Evolutionary conservation across 2,888 invertebrate species (phyloP), one percentile per base, ranked within the genome.

Genomic region (Onchidella celtica): DNA sequence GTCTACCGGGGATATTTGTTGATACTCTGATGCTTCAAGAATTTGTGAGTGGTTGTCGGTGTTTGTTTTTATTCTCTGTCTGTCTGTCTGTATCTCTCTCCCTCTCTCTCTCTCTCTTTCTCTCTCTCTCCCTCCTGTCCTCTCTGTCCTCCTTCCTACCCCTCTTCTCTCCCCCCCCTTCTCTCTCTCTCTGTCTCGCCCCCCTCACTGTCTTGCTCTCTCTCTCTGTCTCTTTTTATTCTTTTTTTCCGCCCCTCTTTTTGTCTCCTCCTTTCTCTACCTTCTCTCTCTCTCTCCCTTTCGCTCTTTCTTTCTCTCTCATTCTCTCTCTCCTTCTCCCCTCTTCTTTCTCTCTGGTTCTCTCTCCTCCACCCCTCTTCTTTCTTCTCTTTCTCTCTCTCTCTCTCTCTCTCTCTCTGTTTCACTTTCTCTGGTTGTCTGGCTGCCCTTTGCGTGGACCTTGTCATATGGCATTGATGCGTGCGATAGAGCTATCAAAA

Each of bases 31-130:
- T 61, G 61, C 4, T 4, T 47, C 47, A 47, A 47, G 9, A 47
- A 17, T 47, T 47, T 47, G n/a, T n/a, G n/a, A n/a, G n/a, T n/a
- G n/a, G 47, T 47, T 17, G 47, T 11, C 47, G 47, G 17, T 47
- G 9, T 6, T 17, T 27, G 17, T 9, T 66, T 27, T 47, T 47
- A 6, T 11, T 47, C 47, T 47, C 9, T 47, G 47, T 11, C 17
- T 47, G 9, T 47, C 70, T 70, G 40, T 70, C 70, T 70, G 40
- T 70, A 36, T 70, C 70, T 70, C 70, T 70, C 70, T 70, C 70
- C 40, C 70, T 70, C 70, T 70, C 70, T 70, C 70, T 70, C 70
- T 70, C 70, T 70, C 70, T 70, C 70, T 70, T 40, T 70, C 72
- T 47, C 72, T 21, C 57, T 27, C 47, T 47, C 57, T 11, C 47